Evolutionary conservation across 1,140 invertebrate species (phyloP).

Genomic region (Microplitis mediator): DNA sequence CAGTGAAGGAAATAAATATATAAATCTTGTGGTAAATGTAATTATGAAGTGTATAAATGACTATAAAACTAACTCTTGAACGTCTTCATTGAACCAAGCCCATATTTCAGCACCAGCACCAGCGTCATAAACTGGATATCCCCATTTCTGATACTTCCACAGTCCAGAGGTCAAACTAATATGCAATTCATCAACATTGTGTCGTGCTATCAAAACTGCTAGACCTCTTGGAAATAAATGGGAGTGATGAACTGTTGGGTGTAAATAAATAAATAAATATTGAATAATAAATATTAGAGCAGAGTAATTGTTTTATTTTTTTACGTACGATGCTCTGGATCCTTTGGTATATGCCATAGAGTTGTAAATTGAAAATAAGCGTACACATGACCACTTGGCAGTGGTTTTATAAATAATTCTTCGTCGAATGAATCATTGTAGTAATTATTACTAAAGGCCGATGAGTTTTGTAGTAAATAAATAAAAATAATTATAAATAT

Average conservation of each 20-base stretch:
- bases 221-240: constrained; percentile 89
- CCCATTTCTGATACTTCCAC: constrained; percentile 93
- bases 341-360: constrained; percentile 68
- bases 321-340: constrained; percentile 66
- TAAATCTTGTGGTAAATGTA: too few species aligned
- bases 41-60: too few species aligned
- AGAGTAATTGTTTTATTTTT: constrained; percentile 3
- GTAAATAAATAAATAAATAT: too few species aligned
- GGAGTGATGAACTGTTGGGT: constrained; percentile 73
- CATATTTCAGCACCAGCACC: constrained; percentile 91
- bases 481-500: background rate
- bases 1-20: too few species aligned
- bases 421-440: constrained; percentile 75
- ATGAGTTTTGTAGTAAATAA: background rate
- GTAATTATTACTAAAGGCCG: constrained; percentile 59
- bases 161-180: constrained; percentile 89
- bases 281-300: too few species aligned
- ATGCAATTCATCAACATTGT: constrained; percentile 88
- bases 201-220: constrained; percentile 85
- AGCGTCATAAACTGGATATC: constrained; percentile 84
- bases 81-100: constrained; percentile 82
- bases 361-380: constrained; percentile 87
- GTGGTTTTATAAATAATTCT: constrained; percentile 80
- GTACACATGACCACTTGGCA: constrained; percentile 79
- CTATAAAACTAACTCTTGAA: constrained; percentile 44